Evolutionary conservation across 2,888 invertebrate species (phyloP).

Genomic region (Griposia aprilina): DNA sequence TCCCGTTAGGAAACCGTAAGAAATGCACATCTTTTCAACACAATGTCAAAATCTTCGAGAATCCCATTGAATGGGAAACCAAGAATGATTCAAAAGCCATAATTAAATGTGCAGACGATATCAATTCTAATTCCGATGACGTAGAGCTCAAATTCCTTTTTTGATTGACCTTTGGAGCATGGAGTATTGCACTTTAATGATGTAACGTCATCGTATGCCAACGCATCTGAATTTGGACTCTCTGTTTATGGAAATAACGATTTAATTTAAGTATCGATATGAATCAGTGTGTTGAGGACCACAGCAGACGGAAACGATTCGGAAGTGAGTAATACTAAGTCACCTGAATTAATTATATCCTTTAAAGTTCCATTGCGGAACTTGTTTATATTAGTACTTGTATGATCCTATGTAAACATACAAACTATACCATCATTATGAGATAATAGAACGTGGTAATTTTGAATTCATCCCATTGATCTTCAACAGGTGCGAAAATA

Average conservation of each 20-base stretch:
- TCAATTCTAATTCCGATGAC: slow-evolving; percentile 29
- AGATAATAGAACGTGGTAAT: neutral
- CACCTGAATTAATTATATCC: slow-evolving; percentile 34
- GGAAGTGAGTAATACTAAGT: slow-evolving; percentile 60
- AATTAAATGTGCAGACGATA: slow-evolving; percentile 13
- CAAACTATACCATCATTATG: neutral
- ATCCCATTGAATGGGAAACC: slow-evolving; percentile 42
- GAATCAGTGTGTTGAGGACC: slow-evolving; percentile 10
- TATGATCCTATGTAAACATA: neutral
- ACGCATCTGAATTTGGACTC: slow-evolving; percentile 13
- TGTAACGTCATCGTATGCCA: slow-evolving; percentile 16
- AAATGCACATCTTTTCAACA: slow-evolving; percentile 14
- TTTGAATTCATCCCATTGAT: neutral
- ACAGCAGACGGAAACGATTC: slow-evolving; percentile 48
- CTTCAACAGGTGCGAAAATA: neutral
- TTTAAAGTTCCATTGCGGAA: neutral
- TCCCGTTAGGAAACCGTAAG: slow-evolving; percentile 38
- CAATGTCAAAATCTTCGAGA: slow-evolving; percentile 42
- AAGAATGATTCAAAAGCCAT: slow-evolving; percentile 46
- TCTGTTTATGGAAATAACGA: neutral
- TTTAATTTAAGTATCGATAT: slow-evolving; percentile 19
- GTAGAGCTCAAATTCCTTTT: slow-evolving; percentile 55
- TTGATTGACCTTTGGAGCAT: slow-evolving; percentile 45
- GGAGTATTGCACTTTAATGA: slow-evolving; percentile 44
- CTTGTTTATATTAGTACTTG: neutral